A percentile compares a stretch with the other conserved stretches of the same genome.
Evolutionary conservation across 2,888 invertebrate species (phyloP).

Genomic region (Eupsilia transversa): DNA sequence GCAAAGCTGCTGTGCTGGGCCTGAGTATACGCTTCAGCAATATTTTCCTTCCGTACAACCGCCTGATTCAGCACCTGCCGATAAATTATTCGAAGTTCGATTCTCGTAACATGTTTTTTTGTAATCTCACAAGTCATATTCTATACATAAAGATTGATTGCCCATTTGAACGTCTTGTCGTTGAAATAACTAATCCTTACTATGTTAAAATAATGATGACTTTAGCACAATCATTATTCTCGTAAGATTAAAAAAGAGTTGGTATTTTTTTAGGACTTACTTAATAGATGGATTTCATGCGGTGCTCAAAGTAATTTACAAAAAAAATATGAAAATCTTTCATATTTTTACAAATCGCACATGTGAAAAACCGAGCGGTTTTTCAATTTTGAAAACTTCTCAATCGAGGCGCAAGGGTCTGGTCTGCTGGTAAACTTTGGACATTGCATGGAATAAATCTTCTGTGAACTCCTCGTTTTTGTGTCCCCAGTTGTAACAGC

Average conservation of each 20-base stretch:
- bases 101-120: not conserved
- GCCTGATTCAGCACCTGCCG: conserved; percentile 6
- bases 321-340: not conserved
- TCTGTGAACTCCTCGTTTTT: conserved; percentile 12
- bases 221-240: not conserved
- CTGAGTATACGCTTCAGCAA: conserved; percentile 3
- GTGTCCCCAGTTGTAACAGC: conserved; percentile 1
- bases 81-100: conserved; percentile 16
- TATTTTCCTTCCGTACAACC: conserved; percentile 21
- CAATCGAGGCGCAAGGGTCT: not conserved
- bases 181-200: no score
- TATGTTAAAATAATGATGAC: not conserved
- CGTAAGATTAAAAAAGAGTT: not conserved
- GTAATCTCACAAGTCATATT: not conserved
- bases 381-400: not conserved
- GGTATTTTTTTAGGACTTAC: not conserved
- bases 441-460: conserved; percentile 16
- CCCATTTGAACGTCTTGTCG: accelerated
- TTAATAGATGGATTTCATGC: not conserved
- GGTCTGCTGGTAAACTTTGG: conserved; percentile 7
- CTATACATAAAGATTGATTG: no score
- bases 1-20: conserved; percentile 18
- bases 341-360: not conserved
- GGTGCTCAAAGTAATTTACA: no score
- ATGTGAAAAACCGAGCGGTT: not conserved